Conservation (phyloP, 2,797 vertebrate genomes). For the Merluccius polli region DNA sequence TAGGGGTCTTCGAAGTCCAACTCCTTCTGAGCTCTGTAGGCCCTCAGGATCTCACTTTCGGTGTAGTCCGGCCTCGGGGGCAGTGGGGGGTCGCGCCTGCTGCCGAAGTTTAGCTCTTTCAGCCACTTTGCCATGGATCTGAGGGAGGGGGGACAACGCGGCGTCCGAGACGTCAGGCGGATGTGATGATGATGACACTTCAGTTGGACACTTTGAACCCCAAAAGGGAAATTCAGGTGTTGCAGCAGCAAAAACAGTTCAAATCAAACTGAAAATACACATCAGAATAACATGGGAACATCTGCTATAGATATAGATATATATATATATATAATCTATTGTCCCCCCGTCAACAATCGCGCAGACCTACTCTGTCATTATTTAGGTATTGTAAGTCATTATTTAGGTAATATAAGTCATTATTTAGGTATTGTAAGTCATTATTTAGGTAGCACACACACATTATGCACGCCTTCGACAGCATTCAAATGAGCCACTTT, state of each 20-base stretch:
- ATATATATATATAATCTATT: no score
- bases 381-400: no score
- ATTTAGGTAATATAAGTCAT: no score
- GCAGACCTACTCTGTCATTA: no score
- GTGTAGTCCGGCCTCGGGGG: conserved; percentile 88
- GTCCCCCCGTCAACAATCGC: no score
- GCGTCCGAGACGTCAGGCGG: neutral
- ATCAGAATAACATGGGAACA: neutral
- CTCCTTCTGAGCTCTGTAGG: conserved; percentile 85
- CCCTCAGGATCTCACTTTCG: conserved; percentile 85
- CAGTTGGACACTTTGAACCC: neutral
- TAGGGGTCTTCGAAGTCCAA: conserved; percentile 92
- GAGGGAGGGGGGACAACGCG: neutral
- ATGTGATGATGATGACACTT: neutral
- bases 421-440: no score
- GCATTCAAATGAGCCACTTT: no score
- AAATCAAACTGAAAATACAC: neutral
- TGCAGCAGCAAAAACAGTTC: neutral
- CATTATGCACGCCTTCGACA: no score
- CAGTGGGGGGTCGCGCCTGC: conserved; percentile 81
- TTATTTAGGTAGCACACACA: no score
- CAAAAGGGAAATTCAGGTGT: neutral
- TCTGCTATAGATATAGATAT: no score
- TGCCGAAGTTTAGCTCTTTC: conserved; percentile 86
- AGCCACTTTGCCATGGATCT: conserved; percentile 95